These are phyloP conservation scores for Gastrophryne carolinensis DNA, from an alignment of 2,797 vertebrate species.

Conservation along the genomic window DNA sequence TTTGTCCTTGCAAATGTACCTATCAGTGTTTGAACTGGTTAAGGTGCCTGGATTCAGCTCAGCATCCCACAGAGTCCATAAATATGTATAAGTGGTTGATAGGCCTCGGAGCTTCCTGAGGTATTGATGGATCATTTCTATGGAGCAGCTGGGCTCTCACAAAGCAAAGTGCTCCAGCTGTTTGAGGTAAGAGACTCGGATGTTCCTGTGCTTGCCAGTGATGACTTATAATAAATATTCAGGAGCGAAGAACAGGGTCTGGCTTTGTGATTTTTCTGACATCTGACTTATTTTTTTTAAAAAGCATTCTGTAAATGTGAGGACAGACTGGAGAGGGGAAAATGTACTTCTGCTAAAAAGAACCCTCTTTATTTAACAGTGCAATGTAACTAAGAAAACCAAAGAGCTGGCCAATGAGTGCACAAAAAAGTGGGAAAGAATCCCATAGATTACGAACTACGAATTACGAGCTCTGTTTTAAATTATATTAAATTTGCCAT, in stretches of 20 bases:
- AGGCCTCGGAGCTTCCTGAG: slow-evolving; percentile 33
- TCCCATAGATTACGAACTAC: too few species aligned
- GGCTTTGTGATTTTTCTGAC: slow-evolving; percentile 44
- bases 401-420: background rate
- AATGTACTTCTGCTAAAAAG: background rate
- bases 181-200: slow-evolving; percentile 49
- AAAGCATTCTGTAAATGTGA: slow-evolving; percentile 26
- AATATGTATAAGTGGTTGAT: slow-evolving; percentile 51
- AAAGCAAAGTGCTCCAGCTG: slow-evolving; percentile 49
- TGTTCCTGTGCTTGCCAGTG: slow-evolving; percentile 45
- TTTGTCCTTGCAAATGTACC: slow-evolving; percentile 35
- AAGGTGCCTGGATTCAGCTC: slow-evolving; percentile 37
- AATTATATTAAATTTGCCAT: too few species aligned
- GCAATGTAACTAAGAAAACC: background rate
- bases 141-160: slow-evolving; percentile 49
- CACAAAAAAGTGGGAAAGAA: too few species aligned
- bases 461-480: too few species aligned
- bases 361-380: background rate
- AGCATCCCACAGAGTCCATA: slow-evolving; percentile 42
- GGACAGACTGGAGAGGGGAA: slow-evolving; percentile 1
- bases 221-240: slow-evolving; percentile 44
- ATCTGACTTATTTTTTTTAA: slow-evolving; percentile 48
- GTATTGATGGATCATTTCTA: slow-evolving; percentile 51
- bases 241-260: slow-evolving; percentile 28
- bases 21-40: slow-evolving; percentile 39